Percentiles rank a stretch among this genome's conserved stretches.
Evolutionary conservation across 1,140 invertebrate species (phyloP).

Genomic region (Vanessa tameamea): DNA sequence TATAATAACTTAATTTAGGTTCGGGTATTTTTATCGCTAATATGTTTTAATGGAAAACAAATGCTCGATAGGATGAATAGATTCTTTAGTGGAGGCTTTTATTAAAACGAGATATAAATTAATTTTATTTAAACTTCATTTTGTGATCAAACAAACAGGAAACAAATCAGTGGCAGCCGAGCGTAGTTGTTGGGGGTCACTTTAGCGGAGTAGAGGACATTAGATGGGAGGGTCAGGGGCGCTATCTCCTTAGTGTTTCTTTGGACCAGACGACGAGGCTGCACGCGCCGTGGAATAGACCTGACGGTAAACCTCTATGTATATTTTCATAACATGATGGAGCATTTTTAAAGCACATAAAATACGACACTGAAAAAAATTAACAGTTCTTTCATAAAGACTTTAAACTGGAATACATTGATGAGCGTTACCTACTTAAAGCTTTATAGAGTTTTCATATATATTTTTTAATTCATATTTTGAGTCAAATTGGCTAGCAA

Average conservation of each 20-base stretch:
- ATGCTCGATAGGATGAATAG: too few species aligned
- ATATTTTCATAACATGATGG: neutral
- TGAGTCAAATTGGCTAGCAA: too few species aligned
- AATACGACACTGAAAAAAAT: too few species aligned
- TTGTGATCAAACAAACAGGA: constrained; percentile 44
- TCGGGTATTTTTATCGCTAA: too few species aligned
- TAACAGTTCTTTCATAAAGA: too few species aligned
- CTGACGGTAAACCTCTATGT: constrained; percentile 47
- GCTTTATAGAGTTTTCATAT: neutral
- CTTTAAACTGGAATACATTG: neutral
- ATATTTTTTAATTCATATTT: neutral
- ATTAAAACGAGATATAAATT: too few species aligned
- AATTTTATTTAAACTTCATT: too few species aligned
- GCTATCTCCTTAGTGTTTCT: constrained; percentile 88
- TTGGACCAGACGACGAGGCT: constrained; percentile 95
- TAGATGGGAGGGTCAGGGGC: constrained; percentile 90
- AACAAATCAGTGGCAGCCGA: constrained; percentile 85
- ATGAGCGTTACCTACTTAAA: neutral
- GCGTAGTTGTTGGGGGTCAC: constrained; percentile 91
- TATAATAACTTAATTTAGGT: too few species aligned
- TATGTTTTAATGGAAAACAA: too few species aligned
- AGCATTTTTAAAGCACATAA: too few species aligned
- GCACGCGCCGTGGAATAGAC: constrained; percentile 89
- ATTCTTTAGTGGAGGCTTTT: too few species aligned
- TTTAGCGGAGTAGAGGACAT: constrained; percentile 92